Evolutionary conservation across 2,888 invertebrate species (phyloP).

Genomic region (Ptycholaimellus sp.): DNA sequence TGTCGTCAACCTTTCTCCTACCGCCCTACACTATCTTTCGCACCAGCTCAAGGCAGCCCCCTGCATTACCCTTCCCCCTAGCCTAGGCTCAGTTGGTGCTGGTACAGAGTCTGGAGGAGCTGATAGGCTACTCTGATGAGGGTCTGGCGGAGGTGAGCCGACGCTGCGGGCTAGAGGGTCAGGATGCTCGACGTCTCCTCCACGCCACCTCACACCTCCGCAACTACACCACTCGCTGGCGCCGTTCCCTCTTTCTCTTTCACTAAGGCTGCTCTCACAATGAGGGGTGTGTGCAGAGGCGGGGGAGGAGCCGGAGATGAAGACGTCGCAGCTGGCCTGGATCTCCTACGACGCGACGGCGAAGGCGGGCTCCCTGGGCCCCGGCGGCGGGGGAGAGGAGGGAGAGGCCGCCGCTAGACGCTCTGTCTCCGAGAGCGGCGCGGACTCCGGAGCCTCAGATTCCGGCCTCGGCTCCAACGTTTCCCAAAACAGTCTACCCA

Average conservation of each 20-base stretch:
- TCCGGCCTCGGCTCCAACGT: slow-evolving; percentile 7
- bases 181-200: slow-evolving; percentile 1
- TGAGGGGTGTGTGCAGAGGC: neutral
- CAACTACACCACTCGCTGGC: neutral
- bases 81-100: no score
- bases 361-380: neutral
- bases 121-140: slow-evolving; percentile 1
- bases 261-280: neutral
- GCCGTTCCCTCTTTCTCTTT: no score
- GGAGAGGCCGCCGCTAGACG: slow-evolving; percentile 2
- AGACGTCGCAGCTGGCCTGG: neutral
- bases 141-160: neutral
- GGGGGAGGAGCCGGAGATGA: neutral
- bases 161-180: neutral
- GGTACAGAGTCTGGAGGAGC: no score
- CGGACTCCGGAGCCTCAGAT: slow-evolving; percentile 7
- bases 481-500: slow-evolving; percentile 7
- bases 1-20: slow-evolving; percentile 1
- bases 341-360: slow-evolving; percentile 1
- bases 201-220: slow-evolving; percentile 1
- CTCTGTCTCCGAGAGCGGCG: slow-evolving; percentile 7
- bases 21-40: neutral
- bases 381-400: neutral
- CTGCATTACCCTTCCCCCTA: no score
- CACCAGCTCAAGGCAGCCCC: neutral